Percentiles rank a stretch among this genome's conserved stretches.
Evolutionary conservation across 2,797 vertebrate species (phyloP).

Genomic region (Calcarius lapponicus): DNA sequence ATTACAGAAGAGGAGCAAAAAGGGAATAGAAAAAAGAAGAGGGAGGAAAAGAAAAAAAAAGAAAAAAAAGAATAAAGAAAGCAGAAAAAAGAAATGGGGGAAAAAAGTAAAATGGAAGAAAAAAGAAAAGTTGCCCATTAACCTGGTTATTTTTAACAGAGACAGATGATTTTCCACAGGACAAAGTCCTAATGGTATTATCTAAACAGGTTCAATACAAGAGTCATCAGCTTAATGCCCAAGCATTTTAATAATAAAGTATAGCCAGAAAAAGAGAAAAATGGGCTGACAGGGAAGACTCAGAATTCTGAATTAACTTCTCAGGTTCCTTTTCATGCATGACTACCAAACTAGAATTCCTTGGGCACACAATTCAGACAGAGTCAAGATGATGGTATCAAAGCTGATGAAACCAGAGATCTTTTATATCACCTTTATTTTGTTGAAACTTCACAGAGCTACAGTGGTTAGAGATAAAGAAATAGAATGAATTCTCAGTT

Average conservation of each 20-base stretch:
- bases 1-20: not conserved
- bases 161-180: not conserved
- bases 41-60: fast-evolving
- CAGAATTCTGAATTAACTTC: not conserved
- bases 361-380: not conserved
- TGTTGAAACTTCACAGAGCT: not conserved
- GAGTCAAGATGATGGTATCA: not conserved
- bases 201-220: not conserved
- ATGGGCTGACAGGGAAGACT: not conserved
- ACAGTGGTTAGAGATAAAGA: not conserved
- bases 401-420: not conserved
- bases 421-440: not conserved
- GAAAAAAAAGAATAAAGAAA: fast-evolving
- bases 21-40: not conserved
- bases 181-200: not conserved
- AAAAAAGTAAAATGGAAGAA: not conserved
- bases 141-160: not conserved
- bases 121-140: not conserved
- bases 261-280: not conserved
- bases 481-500: not conserved
- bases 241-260: not conserved
- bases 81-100: not conserved
- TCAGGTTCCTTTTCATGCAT: not conserved
- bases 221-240: not conserved
- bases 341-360: not conserved